phyloP scores from a whole-genome alignment of 2,888 invertebrate species.

The Andrena bicolor region DNA sequence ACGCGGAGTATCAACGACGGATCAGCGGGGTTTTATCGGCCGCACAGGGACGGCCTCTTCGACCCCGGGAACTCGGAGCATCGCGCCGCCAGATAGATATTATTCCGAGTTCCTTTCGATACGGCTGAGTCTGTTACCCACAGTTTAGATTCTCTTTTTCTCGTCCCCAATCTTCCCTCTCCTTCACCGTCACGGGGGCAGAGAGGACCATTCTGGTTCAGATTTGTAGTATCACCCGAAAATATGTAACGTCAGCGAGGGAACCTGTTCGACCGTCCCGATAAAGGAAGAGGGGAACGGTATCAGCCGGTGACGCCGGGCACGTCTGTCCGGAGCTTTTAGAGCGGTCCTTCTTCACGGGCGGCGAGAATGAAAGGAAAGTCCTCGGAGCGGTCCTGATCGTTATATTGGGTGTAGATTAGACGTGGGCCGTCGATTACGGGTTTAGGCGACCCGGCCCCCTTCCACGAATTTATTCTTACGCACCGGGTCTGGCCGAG shows the following conservation, averaged over 20 bases:
- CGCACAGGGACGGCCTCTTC: conserved; percentile 59
- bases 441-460: conserved; percentile 51
- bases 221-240: conserved; percentile 54
- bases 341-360: conserved; percentile 31
- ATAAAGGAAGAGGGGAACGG: conserved; percentile 21
- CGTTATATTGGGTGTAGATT: conserved; percentile 73
- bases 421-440: conserved; percentile 73
- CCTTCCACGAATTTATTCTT: conserved; percentile 39
- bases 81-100: conserved; percentile 37
- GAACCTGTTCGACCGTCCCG: conserved; percentile 44
- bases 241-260: conserved; percentile 43
- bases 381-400: conserved; percentile 39
- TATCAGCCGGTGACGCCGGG: conserved; percentile 35
- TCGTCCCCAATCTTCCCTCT: background rate
- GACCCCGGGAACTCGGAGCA: conserved; percentile 44
- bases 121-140: background rate
- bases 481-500: background rate
- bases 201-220: conserved; percentile 7
- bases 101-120: background rate
- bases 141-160: background rate
- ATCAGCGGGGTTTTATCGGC: conserved; percentile 70
- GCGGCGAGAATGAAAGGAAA: conserved; percentile 57
- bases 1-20: conserved; percentile 69
- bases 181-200: background rate
- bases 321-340: conserved; percentile 13